Evolutionary conservation across 2,113 vertebrate species (phyloP), one percentile per base, ranked within the genome.

Genomic region (Cinclus mexicanus): DNA sequence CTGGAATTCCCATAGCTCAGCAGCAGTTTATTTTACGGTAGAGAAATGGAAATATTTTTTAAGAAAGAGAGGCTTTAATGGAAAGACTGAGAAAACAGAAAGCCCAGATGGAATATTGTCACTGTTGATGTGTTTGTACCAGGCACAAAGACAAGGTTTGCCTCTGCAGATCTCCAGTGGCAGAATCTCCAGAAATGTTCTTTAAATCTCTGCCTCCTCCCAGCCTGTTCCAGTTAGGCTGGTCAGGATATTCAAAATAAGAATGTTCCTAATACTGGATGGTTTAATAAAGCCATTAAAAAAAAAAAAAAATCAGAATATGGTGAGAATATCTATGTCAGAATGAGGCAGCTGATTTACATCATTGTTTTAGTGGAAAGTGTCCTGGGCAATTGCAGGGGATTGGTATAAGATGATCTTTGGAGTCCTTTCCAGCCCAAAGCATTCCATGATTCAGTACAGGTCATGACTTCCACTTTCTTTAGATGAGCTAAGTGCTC

Each of bases 321-420:
- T 3, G 12, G 10, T 42, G 29, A 46, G 60, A 53, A 47, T 14
- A 7, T 8, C 3, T 1, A 1, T n/a, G 22, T 56, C 3, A 17
- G 49, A 46, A 72, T 10, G 49, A 55, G 63, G 28, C 47, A 71
- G 29, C 20, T 42, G 33, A 10, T 9, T 8, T 57, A 17, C 37
- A 13, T 20, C 14, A 23, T 2, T 46, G 55, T 18, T 53, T 19
- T 24, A 16, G 14, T 69, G 46, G 46, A 15, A 22, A 18, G 2
- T 14, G 22, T 28, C 46, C 26, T 44, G 75, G 22, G 33, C 22
- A 22, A 1, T 46, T 8, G 6, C 39, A 61, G 23, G 39, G 29
- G 10, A 2, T 23, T 60, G 55, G 46, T 26, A 0, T 6, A 2
- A 28, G 18, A 28, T 23, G 14, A 33, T 23, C 33, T 60, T 52